Percentiles rank a stretch among this genome's conserved stretches.
Evolutionary conservation across 2,797 vertebrate species (phyloP).

Genomic region (Hydrocynus forskahlii): DNA sequence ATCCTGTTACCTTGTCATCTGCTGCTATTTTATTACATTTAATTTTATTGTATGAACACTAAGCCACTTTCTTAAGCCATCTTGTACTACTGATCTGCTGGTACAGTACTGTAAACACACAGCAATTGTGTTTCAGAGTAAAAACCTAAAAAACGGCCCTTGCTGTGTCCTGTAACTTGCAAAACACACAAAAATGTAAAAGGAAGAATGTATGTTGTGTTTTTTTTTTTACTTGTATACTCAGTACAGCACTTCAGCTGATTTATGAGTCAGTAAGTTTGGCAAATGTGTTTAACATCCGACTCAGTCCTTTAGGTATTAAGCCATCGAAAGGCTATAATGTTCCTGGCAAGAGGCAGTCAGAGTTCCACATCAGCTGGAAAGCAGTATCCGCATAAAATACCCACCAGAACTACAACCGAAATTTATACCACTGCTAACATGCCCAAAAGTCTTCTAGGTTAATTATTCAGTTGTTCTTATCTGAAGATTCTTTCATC

Average conservation of each 20-base stretch:
- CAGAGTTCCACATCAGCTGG: not conserved
- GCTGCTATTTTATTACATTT: too few relatives aligned
- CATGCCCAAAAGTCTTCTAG: not conserved
- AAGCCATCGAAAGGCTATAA: not conserved
- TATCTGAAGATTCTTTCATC: too few relatives aligned
- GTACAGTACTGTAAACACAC: too few relatives aligned
- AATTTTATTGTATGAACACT: too few relatives aligned
- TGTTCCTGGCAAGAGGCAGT: not conserved
- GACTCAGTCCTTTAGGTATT: constrained; percentile 9
- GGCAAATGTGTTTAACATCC: constrained; percentile 5
- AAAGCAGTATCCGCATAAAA: not conserved
- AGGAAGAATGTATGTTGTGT: not conserved
- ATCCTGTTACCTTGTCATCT: too few relatives aligned
- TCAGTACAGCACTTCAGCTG: not conserved
- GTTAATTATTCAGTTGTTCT: not conserved
- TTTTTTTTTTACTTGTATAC: not conserved
- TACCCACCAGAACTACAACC: not conserved
- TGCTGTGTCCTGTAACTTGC: too few relatives aligned
- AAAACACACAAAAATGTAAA: not conserved
- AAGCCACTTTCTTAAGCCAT: too few relatives aligned
- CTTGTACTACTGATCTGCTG: too few relatives aligned
- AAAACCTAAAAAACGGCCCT: too few relatives aligned
- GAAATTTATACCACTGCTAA: not conserved
- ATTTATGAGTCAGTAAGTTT: constrained; percentile 9
- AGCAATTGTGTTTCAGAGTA: not conserved